phyloP scores from a whole-genome alignment of 2,888 invertebrate species.

The Drosophila borborema region DNA sequence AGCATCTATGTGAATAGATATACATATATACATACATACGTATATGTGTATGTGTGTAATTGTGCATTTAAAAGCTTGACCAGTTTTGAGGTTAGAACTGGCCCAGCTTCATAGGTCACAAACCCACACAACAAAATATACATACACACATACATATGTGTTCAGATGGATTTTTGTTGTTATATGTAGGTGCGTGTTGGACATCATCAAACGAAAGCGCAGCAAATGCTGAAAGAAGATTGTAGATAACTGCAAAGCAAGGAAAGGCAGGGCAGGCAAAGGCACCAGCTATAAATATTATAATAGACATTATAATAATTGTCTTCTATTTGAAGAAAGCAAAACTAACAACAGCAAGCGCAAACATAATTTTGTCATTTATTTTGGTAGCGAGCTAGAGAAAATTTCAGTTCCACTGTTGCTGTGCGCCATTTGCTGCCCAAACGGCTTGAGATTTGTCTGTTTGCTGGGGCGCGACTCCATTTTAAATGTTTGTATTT shows the following conservation, averaged over 20 bases:
- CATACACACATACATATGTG: slow-evolving; percentile 13
- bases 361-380: slow-evolving; percentile 48
- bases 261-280: not conserved
- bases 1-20: slow-evolving; percentile 1
- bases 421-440: slow-evolving; percentile 18
- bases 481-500: slow-evolving; percentile 37
- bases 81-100: slow-evolving; percentile 73
- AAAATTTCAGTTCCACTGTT: slow-evolving; percentile 38
- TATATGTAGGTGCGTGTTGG: slow-evolving; percentile 35
- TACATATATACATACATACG: not conserved
- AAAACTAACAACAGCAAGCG: slow-evolving; percentile 40
- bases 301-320: slow-evolving; percentile 39
- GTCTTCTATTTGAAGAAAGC: slow-evolving; percentile 57
- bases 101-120: slow-evolving; percentile 57
- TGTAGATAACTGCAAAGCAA: slow-evolving; percentile 30
- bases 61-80: slow-evolving; percentile 40
- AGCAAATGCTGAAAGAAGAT: slow-evolving; percentile 15
- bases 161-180: slow-evolving; percentile 12
- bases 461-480: slow-evolving; percentile 50
- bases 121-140: slow-evolving; percentile 21
- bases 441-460: slow-evolving; percentile 40
- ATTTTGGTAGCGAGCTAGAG: slow-evolving; percentile 45
- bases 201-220: slow-evolving; percentile 47
- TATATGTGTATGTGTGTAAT: slow-evolving; percentile 6
- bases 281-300: slow-evolving; percentile 15